phyloP scores from a whole-genome alignment of 2,113 vertebrate species.

The Chiloscyllium plagiosum region DNA sequence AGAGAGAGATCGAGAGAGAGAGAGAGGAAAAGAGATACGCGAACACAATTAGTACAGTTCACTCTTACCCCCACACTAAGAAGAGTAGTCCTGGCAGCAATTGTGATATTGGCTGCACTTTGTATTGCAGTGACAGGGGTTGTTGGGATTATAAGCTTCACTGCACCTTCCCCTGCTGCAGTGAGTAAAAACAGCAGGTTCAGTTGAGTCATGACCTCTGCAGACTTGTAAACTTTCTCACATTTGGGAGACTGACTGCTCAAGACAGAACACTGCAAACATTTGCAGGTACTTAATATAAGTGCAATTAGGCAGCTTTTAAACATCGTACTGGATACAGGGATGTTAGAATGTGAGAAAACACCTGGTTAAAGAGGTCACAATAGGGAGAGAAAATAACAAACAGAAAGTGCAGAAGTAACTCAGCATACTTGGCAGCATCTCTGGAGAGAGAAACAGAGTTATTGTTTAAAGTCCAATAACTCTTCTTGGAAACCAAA shows the following conservation, averaged over 20 bases:
- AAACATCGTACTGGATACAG: neutral
- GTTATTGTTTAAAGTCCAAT: too few species aligned
- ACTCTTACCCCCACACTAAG: slow-evolving; percentile 60
- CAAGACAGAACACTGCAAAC: neutral
- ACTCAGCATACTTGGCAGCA: too few species aligned
- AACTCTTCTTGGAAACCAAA: too few species aligned
- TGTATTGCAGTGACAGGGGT: slow-evolving; percentile 66
- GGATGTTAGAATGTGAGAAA: neutral
- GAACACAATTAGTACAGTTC: too few species aligned
- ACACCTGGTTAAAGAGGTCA: neutral
- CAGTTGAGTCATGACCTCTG: neutral
- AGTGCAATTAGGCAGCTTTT: neutral
- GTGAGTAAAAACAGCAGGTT: slow-evolving; percentile 45
- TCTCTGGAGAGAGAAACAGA: too few species aligned
- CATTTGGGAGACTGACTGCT: neutral
- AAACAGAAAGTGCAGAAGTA: too few species aligned
- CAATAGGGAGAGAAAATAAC: too few species aligned
- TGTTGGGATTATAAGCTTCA: slow-evolving; percentile 56
- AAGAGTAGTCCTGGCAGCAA: slow-evolving; percentile 64
- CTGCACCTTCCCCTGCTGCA: slow-evolving; percentile 55
- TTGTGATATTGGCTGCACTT: slow-evolving; percentile 50
- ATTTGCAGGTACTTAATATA: neutral
- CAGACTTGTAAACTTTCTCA: neutral
- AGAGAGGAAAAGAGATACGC: neutral
- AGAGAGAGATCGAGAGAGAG: neutral